phyloP scores from a whole-genome alignment of 1,140 invertebrate genomes.

The Drosophila nikananu region DNA sequence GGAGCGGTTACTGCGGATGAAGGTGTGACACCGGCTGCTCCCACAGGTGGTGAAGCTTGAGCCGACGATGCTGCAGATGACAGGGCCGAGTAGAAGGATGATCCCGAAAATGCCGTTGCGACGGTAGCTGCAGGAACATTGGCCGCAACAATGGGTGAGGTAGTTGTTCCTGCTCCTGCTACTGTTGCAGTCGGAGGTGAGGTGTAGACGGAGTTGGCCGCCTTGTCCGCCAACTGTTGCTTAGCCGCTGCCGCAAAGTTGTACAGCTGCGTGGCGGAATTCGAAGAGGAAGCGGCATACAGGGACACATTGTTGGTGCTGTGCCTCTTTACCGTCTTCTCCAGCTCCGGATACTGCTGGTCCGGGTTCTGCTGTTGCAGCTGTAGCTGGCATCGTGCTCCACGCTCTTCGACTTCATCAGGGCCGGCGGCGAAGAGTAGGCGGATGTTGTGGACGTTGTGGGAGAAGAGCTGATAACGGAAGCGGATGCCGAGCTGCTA shows the following conservation, averaged over 20 bases:
- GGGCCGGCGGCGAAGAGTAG: constrained; percentile 42
- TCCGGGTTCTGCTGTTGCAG: constrained; percentile 79
- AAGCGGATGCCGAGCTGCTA: background rate
- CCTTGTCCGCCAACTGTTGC: constrained; percentile 52
- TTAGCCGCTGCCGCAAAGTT: constrained; percentile 77
- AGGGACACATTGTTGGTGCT: constrained; percentile 71
- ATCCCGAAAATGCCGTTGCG: background rate
- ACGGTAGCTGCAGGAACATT: background rate
- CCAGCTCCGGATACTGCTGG: constrained; percentile 83
- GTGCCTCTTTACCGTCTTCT: constrained; percentile 84
- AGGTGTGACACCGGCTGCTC: background rate
- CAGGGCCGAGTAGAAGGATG: constrained; percentile 13
- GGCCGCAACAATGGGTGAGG: constrained; percentile 24
- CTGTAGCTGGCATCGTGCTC: constrained; percentile 77
- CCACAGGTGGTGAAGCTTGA: background rate
- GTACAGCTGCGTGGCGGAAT: constrained; percentile 39
- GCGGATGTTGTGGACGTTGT: constrained; percentile 8
- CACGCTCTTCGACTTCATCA: constrained; percentile 84
- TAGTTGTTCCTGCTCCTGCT: constrained; percentile 36
- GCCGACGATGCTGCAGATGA: constrained; percentile 31
- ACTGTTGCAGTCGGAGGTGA: background rate
- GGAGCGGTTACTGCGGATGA: background rate
- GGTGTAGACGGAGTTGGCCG: background rate
- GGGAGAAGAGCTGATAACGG: constrained; percentile 2
- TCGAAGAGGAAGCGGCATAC: constrained; percentile 10